These are phyloP conservation scores for Leiothrix lutea DNA, from an alignment of 2,113 vertebrate genomes.

Conservation along the genomic window DNA sequence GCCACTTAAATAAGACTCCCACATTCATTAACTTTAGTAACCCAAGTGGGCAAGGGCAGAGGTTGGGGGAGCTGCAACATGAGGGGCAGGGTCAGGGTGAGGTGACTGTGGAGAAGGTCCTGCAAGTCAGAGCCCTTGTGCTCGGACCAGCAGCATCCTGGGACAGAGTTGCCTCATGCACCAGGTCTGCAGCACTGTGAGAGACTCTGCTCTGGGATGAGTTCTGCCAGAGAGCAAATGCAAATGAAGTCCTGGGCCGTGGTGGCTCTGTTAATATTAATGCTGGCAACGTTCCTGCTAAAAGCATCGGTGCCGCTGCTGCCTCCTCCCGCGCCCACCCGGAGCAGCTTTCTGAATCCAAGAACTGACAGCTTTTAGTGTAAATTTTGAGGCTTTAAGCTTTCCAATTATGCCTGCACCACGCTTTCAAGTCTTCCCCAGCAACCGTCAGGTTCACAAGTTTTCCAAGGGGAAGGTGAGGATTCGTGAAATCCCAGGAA, in stretches of 20 bases:
- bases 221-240: neutral
- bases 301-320: neutral
- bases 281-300: neutral
- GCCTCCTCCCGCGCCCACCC: neutral
- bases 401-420: neutral
- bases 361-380: neutral
- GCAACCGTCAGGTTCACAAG: neutral
- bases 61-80: rapidly evolving
- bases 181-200: neutral
- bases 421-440: neutral
- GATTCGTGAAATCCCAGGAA: neutral
- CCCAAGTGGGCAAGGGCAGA: neutral
- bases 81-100: neutral
- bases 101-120: neutral
- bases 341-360: neutral
- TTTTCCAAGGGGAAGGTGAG: neutral
- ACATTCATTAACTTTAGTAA: neutral
- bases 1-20: neutral
- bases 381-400: neutral
- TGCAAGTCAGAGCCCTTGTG: neutral
- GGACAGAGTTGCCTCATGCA: neutral
- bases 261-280: neutral
- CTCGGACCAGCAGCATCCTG: neutral
- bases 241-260: neutral
- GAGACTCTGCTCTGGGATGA: neutral